Conservation (phyloP, 2,113 vertebrate species). For the Alethe castanea region DNA sequence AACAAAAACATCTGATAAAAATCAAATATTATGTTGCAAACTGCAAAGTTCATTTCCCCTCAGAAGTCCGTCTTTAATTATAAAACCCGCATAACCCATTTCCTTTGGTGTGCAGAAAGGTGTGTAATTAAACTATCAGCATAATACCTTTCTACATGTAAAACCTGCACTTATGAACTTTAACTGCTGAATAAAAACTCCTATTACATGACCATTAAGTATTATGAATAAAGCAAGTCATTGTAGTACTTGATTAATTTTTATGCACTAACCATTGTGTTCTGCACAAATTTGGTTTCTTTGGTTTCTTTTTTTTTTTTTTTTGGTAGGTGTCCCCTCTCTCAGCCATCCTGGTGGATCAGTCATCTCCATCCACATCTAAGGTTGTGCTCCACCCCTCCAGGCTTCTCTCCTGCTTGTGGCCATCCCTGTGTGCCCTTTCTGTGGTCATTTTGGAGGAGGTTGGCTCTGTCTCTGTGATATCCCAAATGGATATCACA, state of each 20-base stretch:
- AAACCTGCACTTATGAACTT: conserved; percentile 83
- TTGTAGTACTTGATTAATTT: conserved; percentile 84
- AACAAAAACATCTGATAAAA: conserved; percentile 72
- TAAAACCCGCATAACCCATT: conserved; percentile 76
- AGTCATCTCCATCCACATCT: background rate
- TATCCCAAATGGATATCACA: too few species aligned
- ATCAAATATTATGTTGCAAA: conserved; percentile 54
- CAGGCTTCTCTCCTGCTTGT: background rate
- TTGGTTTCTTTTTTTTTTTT: background rate
- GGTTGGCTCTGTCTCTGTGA: background rate
- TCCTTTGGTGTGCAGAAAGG: conserved; percentile 85
- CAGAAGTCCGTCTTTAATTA: conserved; percentile 78
- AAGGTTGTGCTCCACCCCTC: background rate
- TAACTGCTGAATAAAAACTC: conserved; percentile 87
- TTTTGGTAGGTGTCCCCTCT: background rate
- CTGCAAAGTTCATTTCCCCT: conserved; percentile 71
- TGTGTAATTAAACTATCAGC: conserved; percentile 85
- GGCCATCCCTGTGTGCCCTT: background rate
- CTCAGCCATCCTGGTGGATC: background rate
- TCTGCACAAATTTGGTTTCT: conserved; percentile 65
- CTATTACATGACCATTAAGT: conserved; percentile 88
- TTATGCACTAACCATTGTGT: conserved; percentile 77
- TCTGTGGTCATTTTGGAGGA: rapidly evolving
- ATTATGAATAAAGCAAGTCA: conserved; percentile 84
- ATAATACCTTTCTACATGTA: conserved; percentile 82